A percentile compares a stretch with the other conserved stretches of the same genome.
Conservation (phyloP, 2,797 vertebrate genomes). For the Crypturellus tataupa region DNA sequence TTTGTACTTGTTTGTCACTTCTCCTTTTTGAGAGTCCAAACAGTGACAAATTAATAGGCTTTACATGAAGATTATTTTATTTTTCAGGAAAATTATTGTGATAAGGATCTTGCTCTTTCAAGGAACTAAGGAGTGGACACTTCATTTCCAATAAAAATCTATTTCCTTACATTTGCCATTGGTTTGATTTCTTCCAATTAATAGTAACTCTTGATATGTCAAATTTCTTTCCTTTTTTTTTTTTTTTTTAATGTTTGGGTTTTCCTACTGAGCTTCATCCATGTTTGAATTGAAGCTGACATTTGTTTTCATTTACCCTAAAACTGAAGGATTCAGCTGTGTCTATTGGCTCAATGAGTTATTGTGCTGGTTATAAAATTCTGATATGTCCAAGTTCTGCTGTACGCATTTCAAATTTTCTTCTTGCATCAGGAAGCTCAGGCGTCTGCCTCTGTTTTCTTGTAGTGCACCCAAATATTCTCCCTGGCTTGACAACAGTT, state of each 20-base stretch:
- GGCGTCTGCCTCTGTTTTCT: neutral
- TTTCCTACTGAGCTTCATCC: neutral
- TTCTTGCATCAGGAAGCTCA: neutral
- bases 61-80: neutral
- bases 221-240: neutral
- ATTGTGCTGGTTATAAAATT: neutral
- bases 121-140: neutral
- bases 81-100: neutral
- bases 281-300: neutral
- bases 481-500: neutral
- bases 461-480: neutral
- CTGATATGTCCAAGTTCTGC: neutral
- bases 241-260: neutral
- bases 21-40: neutral
- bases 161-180: neutral
- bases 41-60: neutral
- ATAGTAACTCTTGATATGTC: neutral
- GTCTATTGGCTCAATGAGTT: neutral
- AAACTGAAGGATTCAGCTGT: neutral
- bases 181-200: neutral
- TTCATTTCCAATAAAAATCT: neutral
- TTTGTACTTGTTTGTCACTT: neutral
- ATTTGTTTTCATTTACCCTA: neutral
- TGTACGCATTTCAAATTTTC: fast-evolving
- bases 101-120: neutral